A percentile compares a stretch with the other conserved stretches of the same genome.
Conservation (phyloP, 2,888 invertebrate species). For the Quadriops clusia region DNA sequence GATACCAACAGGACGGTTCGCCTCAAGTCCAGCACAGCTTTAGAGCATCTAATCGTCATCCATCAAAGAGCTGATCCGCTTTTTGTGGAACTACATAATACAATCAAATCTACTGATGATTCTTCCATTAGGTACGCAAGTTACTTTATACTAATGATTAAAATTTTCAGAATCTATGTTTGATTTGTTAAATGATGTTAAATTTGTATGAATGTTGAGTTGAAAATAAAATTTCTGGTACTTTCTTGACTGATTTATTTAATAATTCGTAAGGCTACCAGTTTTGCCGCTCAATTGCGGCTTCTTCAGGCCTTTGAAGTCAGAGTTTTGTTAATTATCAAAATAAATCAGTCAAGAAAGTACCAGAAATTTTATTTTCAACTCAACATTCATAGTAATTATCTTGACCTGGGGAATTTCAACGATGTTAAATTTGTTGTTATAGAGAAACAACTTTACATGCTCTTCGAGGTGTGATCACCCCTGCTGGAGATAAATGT, state of each 20-base stretch:
- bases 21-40: conserved; percentile 77
- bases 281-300: too few relatives aligned
- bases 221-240: too few relatives aligned
- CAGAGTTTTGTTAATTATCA: conserved; percentile 2
- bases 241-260: too few relatives aligned
- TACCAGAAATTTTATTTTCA: too few relatives aligned
- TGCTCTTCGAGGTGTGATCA: conserved; percentile 74
- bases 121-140: conserved; percentile 47
- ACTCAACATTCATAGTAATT: too few relatives aligned
- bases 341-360: conserved; percentile 4
- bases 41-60: conserved; percentile 79
- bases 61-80: conserved; percentile 90
- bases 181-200: too few relatives aligned
- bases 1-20: conserved; percentile 82
- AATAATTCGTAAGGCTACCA: too few relatives aligned
- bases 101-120: conserved; percentile 76
- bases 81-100: conserved; percentile 85
- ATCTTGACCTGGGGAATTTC: too few relatives aligned
- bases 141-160: too few relatives aligned
- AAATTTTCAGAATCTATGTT: conserved; percentile 4
- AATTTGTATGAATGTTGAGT: conserved; percentile 4
- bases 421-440: conserved; percentile 1
- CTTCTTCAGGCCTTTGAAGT: too few relatives aligned
- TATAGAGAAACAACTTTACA: conserved; percentile 83
- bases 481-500: conserved; percentile 81